These are phyloP conservation scores for Parascotia fuliginaria DNA, from an alignment of 2,888 invertebrate species.

Conservation along the genomic window DNA sequence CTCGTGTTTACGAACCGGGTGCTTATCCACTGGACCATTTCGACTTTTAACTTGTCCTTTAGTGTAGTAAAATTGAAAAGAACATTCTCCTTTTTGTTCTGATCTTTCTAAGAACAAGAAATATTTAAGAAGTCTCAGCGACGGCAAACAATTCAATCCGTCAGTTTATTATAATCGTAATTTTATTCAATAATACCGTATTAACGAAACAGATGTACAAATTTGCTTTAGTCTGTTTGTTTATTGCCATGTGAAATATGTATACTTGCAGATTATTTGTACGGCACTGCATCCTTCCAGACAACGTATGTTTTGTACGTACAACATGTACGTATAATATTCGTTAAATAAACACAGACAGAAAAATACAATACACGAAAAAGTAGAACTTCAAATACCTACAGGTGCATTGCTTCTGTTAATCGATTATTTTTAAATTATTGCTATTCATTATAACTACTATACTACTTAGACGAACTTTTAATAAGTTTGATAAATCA, in stretches of 20 bases:
- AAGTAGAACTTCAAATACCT: conserved; percentile 21
- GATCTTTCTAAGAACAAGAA: background rate
- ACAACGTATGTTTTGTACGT: conserved; percentile 29
- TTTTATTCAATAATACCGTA: conserved; percentile 32
- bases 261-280: conserved; percentile 45
- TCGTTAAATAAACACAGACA: conserved; percentile 36
- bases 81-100: no score
- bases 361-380: conserved; percentile 25
- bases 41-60: no score
- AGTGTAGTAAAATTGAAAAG: no score
- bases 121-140: background rate
- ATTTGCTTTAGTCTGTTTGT: conserved; percentile 49
- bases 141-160: conserved; percentile 18
- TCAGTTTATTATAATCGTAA: background rate
- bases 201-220: conserved; percentile 51
- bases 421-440: background rate
- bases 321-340: conserved; percentile 25
- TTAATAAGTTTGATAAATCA: no score
- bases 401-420: conserved; percentile 21
- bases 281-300: conserved; percentile 39
- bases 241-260: conserved; percentile 37
- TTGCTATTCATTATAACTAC: no score
- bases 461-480: no score
- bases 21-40: no score
- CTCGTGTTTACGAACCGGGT: no score